Evolutionary conservation across 2,888 invertebrate species (phyloP).

Genomic region (Calameuta idolon): DNA sequence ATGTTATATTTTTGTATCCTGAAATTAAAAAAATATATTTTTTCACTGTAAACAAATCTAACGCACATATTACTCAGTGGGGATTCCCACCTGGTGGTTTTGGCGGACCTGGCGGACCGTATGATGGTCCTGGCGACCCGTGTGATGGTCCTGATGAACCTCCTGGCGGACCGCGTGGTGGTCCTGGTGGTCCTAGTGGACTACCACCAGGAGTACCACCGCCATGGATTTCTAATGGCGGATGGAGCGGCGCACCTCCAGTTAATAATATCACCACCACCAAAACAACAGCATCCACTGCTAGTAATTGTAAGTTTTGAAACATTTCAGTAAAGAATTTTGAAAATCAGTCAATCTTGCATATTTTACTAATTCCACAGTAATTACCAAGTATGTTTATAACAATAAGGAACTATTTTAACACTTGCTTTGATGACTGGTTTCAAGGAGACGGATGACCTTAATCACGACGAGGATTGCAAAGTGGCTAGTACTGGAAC

Average conservation of each 20-base stretch:
- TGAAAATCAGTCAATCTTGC: not conserved
- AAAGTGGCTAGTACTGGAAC: not conserved
- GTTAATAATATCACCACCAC: not conserved
- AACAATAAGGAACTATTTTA: not conserved
- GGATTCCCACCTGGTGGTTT: slow-evolving; percentile 11
- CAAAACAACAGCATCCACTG: not conserved
- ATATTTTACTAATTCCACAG: not conserved
- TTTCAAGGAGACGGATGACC: not conserved
- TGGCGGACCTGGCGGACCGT: not conserved
- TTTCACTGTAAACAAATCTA: not conserved
- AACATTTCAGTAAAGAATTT: not conserved
- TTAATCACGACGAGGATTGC: not conserved
- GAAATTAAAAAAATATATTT: not conserved
- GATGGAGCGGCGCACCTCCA: not conserved
- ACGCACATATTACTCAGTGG: slow-evolving; percentile 10
- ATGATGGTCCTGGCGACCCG: too few species aligned
- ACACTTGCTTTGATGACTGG: not conserved
- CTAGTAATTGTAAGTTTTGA: not conserved
- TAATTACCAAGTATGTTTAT: not conserved
- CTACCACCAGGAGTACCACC: not conserved
- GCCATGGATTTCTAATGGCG: not conserved
- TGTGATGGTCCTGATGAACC: not conserved
- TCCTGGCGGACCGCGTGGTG: slow-evolving; percentile 13
- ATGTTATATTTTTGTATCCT: not conserved
- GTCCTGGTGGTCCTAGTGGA: not conserved